A percentile compares a stretch with the other conserved stretches of the same genome.
phyloP scores from a whole-genome alignment of 2,113 vertebrate genomes.

The Ciconia stormi region DNA sequence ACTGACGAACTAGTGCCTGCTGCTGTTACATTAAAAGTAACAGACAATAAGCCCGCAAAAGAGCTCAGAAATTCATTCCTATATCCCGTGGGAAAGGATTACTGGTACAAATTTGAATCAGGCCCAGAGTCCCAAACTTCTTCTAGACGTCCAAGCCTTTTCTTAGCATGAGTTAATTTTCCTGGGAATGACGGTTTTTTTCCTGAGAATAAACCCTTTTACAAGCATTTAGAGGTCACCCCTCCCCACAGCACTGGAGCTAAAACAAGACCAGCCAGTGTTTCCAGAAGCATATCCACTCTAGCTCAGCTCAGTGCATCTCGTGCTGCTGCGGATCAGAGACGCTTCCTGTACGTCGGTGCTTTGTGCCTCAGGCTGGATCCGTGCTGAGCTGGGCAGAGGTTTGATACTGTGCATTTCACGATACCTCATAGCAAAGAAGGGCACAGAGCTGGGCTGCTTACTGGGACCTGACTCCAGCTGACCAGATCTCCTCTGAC shows the following conservation, averaged over 20 bases:
- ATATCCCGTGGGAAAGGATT: background rate
- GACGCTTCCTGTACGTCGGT: accelerated
- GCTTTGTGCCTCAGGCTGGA: background rate
- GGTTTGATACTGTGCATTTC: background rate
- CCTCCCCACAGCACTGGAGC: background rate
- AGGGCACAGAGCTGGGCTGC: background rate
- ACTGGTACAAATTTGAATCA: background rate
- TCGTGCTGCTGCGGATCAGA: background rate
- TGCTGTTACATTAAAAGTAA: background rate
- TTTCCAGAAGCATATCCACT: background rate
- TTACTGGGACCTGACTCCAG: background rate
- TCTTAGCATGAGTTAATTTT: slow-evolving; percentile 7
- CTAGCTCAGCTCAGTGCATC: background rate
- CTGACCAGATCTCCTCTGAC: background rate
- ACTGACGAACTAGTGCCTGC: accelerated
- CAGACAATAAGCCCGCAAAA: background rate
- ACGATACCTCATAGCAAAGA: background rate
- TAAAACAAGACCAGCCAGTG: slow-evolving; percentile 28
- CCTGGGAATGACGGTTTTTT: background rate
- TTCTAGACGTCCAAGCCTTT: background rate
- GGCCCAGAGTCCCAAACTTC: background rate
- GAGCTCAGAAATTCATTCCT: background rate
- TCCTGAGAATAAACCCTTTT: slow-evolving; percentile 13
- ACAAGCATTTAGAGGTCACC: background rate
- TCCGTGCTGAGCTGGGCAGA: background rate